Evolutionary conservation across 2,888 invertebrate genomes (phyloP).

Genomic region (Coelopa pilipes): DNA sequence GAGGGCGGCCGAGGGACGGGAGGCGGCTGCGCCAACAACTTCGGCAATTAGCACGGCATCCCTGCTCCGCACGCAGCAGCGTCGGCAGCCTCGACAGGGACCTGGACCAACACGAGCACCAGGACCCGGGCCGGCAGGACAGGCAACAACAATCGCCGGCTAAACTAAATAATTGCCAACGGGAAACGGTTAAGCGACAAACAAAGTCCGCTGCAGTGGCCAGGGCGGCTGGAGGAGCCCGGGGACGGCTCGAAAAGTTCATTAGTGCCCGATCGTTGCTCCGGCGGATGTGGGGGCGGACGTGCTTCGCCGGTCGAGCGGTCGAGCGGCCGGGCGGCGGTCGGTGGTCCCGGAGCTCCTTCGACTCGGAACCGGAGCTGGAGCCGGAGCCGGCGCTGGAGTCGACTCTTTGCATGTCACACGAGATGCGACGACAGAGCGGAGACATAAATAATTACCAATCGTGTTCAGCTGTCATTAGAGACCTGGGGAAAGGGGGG

Average conservation of each 20-base stretch:
- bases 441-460: constrained; percentile 52
- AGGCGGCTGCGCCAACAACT: constrained; percentile 18
- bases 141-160: constrained; percentile 33
- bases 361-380: not conserved
- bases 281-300: constrained; percentile 30
- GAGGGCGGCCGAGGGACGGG: not conserved
- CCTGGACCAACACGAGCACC: not conserved
- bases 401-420: constrained; percentile 41
- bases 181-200: constrained; percentile 1
- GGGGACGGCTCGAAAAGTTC: constrained; percentile 46
- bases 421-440: constrained; percentile 31
- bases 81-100: not conserved
- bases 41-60: constrained; percentile 32
- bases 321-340: not conserved
- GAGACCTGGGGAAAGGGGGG: constrained; percentile 33
- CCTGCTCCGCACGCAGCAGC: not conserved
- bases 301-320: not conserved
- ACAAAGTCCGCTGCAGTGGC: not conserved
- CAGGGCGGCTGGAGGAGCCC: not conserved
- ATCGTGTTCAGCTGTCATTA: constrained; percentile 37
- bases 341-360: not conserved
- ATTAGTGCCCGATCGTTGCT: constrained; percentile 54
- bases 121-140: not conserved
- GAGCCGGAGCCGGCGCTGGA: not conserved
- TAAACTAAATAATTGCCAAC: constrained; percentile 40